Conservation (phyloP, 2,797 vertebrate genomes). For the Phrynocephalus vlangalii region DNA sequence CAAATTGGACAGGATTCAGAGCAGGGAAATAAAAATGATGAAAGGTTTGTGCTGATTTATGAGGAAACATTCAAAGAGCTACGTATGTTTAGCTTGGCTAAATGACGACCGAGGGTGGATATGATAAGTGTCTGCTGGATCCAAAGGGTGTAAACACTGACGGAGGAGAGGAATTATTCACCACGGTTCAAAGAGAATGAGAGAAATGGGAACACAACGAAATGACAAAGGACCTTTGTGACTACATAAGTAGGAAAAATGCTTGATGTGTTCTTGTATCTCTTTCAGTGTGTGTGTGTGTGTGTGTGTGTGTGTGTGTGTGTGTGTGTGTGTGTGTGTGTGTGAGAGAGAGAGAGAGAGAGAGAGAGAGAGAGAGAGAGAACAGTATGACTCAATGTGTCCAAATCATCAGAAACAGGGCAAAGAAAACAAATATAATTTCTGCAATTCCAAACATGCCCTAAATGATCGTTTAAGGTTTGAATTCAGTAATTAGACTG, state of each 20-base stretch:
- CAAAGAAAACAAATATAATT: neutral
- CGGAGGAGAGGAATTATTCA: slow-evolving; percentile 51
- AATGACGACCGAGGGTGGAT: slow-evolving; percentile 61
- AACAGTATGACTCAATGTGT: slow-evolving; percentile 1
- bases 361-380: slow-evolving; percentile 1
- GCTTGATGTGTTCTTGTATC: slow-evolving; percentile 43
- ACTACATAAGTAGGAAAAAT: slow-evolving; percentile 37
- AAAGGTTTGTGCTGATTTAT: slow-evolving; percentile 72
- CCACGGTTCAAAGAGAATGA: slow-evolving; percentile 53
- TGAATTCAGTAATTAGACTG: slow-evolving; percentile 8
- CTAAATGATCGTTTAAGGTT: slow-evolving; percentile 38
- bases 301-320: too few species aligned
- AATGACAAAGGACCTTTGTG: slow-evolving; percentile 57
- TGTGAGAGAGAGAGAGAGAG: too few species aligned
- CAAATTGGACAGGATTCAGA: slow-evolving; percentile 55
- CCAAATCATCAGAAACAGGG: neutral
- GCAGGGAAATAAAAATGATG: slow-evolving; percentile 67
- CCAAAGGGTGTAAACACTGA: slow-evolving; percentile 53
- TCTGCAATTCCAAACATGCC: slow-evolving; percentile 7
- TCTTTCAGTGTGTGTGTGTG: neutral
- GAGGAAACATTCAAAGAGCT: slow-evolving; percentile 71
- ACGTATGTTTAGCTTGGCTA: slow-evolving; percentile 74
- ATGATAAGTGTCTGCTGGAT: slow-evolving; percentile 51
- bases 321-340: too few species aligned
- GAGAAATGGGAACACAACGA: slow-evolving; percentile 24